Percentiles rank a stretch among this genome's conserved stretches.
These are phyloP conservation scores for Agriopis marginaria DNA, from an alignment of 2,888 invertebrate genomes.

Conservation along the genomic window DNA sequence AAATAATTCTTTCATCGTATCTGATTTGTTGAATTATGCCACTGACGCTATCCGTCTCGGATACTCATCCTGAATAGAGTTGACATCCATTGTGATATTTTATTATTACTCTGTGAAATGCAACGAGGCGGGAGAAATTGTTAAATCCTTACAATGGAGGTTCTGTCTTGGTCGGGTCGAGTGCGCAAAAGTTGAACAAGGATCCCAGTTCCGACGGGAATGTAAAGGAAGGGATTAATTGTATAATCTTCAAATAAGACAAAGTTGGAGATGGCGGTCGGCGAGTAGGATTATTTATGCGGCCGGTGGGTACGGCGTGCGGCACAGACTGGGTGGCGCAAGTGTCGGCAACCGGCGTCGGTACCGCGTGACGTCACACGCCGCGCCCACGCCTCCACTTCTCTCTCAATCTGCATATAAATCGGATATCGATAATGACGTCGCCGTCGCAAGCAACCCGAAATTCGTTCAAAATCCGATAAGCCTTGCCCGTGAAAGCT, in stretches of 20 bases:
- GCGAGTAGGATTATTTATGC: conserved; percentile 68
- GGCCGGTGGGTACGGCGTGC: conserved; percentile 48
- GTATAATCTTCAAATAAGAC: conserved; percentile 72
- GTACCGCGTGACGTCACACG: conserved; percentile 63
- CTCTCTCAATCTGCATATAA: conserved; percentile 85
- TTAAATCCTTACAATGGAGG: conserved; percentile 81
- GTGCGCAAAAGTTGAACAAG: conserved; percentile 80
- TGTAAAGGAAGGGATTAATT: conserved; percentile 72
- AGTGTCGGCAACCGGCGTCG: conserved; percentile 40
- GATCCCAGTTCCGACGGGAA: conserved; percentile 71
- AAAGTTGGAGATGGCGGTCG: conserved; percentile 67
- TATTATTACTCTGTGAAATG: conserved; percentile 82
- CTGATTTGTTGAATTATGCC: conserved; percentile 78
- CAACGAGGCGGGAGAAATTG: conserved; percentile 82
- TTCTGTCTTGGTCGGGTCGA: conserved; percentile 80
- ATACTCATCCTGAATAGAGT: conserved; percentile 83
- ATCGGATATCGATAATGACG: conserved; percentile 86
- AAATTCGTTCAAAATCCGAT: conserved; percentile 85
- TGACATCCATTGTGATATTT: conserved; percentile 85
- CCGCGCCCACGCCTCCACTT: conserved; percentile 65
- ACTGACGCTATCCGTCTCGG: conserved; percentile 78
- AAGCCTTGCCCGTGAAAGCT: conserved; percentile 81
- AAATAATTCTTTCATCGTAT: conserved; percentile 71
- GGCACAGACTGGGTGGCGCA: conserved; percentile 48
- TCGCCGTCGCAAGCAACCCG: conserved; percentile 81